Conservation (phyloP, 2,113 vertebrate species). For the Danionella cerebrum region DNA sequence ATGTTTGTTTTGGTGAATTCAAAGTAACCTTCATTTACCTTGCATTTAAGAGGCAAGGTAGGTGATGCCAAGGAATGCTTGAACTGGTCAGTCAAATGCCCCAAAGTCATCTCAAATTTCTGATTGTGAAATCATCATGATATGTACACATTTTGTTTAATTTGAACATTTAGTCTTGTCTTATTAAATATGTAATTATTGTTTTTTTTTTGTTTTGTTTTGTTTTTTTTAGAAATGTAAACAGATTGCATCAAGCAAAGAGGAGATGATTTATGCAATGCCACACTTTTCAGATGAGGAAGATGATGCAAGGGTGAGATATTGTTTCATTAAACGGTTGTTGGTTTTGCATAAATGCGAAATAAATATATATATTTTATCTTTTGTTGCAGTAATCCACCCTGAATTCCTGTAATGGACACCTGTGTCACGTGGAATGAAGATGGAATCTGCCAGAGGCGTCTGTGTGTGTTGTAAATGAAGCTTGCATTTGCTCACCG, state of each 20-base stretch:
- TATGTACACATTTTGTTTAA: neutral
- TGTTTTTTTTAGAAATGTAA: constrained; percentile 85
- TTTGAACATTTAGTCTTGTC: too few species aligned
- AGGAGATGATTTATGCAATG: constrained; percentile 87
- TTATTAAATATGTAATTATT: too few species aligned
- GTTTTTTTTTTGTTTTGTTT: constrained; percentile 34
- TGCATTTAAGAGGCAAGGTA: too few species aligned
- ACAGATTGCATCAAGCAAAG: constrained; percentile 96
- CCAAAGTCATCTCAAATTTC: too few species aligned
- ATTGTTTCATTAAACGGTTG: too few species aligned
- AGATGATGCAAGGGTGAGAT: constrained; percentile 66
- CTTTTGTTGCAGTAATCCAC: constrained; percentile 15
- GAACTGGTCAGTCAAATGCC: too few species aligned
- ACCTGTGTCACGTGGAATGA: neutral
- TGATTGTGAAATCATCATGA: too few species aligned
- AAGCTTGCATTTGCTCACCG: neutral
- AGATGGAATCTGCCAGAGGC: neutral
- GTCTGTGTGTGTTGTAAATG: neutral
- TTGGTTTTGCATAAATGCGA: too few species aligned
- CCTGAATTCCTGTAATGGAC: neutral
- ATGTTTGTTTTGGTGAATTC: too few species aligned
- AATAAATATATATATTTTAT: neutral
- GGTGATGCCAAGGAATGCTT: too few species aligned
- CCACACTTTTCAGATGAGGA: constrained; percentile 90
- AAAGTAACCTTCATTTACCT: too few species aligned